Evolutionary conservation across 2,113 vertebrate genomes (phyloP), one percentile per base, ranked within the genome.

Genomic region (Lasiurus borealis): DNA sequence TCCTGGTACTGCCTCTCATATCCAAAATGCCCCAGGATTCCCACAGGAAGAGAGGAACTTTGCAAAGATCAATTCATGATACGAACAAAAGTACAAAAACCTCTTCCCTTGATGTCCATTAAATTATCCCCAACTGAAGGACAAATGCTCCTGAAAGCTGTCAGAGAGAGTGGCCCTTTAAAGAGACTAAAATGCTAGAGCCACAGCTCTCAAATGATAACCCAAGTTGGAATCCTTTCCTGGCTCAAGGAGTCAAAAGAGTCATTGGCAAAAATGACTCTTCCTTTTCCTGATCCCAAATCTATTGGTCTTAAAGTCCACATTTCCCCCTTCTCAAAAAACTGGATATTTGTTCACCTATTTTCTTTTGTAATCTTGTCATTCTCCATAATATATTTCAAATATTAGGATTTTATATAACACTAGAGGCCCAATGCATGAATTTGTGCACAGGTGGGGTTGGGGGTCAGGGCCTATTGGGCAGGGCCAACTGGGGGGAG

Each of bases 41-140:
- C 18, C n/a, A 1, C 4, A 0, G 12, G 10, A 14, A 3, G 31
- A 25, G 2, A 50, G 10, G 50, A 0, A n/a, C 40, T 62, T 0
- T 1, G 9, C 27, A 4, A 66, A 31, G 7, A 36, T 5, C 0
- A 5, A 59, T 11, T 46, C 16, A 16, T 2, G 50, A 46, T 4
- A 36, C 0, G 8, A 36, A 25, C 18, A 46, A n/a, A 57, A 73
- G 36, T 27, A 4, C 6, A 8, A 2, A 36, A 40, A 48, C 15
- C 15, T 21, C 40, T 73, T 6, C 59, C 23, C 44, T 50, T 72
- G 13, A n/a, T 36, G 44, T 40, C 71, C 50, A n/a, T 1, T 27
- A 64, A 90, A 44, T 31, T 66, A 54, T 8, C 36, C 64, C 16
- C 36, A 77, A 19, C 7, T 3, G 46, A 86, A 44, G 6, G 52